phyloP scores from a whole-genome alignment of 1,140 invertebrate species.

The Venturia canescens region DNA sequence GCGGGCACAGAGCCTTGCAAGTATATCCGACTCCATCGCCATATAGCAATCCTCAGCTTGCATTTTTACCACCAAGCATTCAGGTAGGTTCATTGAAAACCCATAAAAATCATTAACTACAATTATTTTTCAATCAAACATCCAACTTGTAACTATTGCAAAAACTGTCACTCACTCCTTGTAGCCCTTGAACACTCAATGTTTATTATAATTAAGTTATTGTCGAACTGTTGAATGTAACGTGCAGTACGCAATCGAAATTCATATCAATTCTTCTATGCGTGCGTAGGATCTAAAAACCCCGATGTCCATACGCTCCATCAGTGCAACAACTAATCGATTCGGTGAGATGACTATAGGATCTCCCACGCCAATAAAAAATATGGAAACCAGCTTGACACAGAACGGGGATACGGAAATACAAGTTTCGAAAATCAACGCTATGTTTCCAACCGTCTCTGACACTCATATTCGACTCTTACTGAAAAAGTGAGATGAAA shows the following conservation, averaged over 20 bases:
- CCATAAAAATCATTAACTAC: background rate
- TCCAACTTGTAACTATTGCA: no score
- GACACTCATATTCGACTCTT: slow-evolving; percentile 92
- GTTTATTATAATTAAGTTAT: no score
- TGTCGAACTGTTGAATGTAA: background rate
- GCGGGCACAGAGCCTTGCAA: slow-evolving; percentile 75
- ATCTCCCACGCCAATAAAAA: slow-evolving; percentile 75
- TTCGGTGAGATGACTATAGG: slow-evolving; percentile 73
- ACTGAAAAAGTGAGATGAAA: slow-evolving; percentile 85
- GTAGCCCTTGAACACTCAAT: no score
- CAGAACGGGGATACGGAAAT: slow-evolving; percentile 82
- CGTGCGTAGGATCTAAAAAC: slow-evolving; percentile 74
- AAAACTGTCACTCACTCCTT: no score
- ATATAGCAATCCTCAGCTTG: slow-evolving; percentile 76
- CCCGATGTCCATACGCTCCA: slow-evolving; percentile 76
- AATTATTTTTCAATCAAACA: background rate
- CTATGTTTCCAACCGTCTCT: slow-evolving; percentile 94
- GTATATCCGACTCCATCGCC: slow-evolving; percentile 75
- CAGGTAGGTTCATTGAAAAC: slow-evolving; percentile 66
- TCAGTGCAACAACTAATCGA: slow-evolving; percentile 72
- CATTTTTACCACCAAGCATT: slow-evolving; percentile 75
- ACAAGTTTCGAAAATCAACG: slow-evolving; percentile 88
- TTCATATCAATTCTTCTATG: slow-evolving; percentile 19
- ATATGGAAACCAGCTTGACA: slow-evolving; percentile 83
- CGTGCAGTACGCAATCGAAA: background rate